Percentiles rank a stretch among this genome's conserved stretches.
phyloP scores from a whole-genome alignment of 2,113 vertebrate genomes.

The Platysteira castanea region DNA sequence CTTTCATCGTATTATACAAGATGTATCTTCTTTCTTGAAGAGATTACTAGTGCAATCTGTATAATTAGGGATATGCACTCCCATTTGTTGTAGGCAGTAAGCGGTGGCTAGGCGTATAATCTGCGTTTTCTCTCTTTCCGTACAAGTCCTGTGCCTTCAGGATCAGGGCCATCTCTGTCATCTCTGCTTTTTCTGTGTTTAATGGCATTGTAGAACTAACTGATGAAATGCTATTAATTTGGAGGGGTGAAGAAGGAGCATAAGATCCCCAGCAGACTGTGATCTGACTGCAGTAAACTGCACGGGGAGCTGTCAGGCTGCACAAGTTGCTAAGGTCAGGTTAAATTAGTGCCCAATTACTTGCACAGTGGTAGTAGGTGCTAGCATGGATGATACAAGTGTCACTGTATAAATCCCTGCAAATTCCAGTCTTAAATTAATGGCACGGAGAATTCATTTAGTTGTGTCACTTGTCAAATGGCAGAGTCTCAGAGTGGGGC shows the following conservation, averaged over 20 bases:
- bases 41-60: not conserved
- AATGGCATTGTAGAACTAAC: not conserved
- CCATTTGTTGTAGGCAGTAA: fast-evolving
- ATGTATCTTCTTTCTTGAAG: not conserved
- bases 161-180: not conserved
- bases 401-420: not conserved
- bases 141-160: not conserved
- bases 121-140: not conserved
- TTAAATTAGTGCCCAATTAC: not conserved
- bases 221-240: not conserved
- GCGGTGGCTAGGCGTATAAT: not conserved
- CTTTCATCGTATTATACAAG: not conserved
- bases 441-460: not conserved
- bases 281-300: not conserved
- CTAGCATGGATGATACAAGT: not conserved
- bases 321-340: not conserved
- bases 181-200: not conserved
- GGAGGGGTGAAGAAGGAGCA: not conserved
- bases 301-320: not conserved
- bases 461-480: not conserved
- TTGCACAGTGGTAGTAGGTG: not conserved
- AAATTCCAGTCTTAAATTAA: not conserved
- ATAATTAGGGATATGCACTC: not conserved
- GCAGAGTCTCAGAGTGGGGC: not conserved
- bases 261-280: not conserved